Conservation (phyloP, 2,797 vertebrate genomes). For the Siniperca undulata region DNA sequence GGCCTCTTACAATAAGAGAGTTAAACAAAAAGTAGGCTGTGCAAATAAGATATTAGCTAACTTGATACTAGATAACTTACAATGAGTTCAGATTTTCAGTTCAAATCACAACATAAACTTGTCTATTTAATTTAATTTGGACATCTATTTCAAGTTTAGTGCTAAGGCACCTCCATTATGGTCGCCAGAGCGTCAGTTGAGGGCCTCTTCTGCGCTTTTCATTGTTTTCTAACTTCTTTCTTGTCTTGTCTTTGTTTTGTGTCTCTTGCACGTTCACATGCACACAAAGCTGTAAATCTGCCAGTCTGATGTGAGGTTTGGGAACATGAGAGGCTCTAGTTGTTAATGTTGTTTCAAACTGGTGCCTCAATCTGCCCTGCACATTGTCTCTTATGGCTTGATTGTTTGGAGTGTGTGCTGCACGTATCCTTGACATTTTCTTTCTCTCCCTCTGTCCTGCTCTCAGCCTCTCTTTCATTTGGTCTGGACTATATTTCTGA, state of each 20-base stretch:
- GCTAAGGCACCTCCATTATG: neutral
- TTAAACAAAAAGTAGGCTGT: neutral
- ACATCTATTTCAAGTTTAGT: neutral
- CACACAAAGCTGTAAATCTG: constrained; percentile 19
- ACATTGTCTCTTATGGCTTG: constrained; percentile 52
- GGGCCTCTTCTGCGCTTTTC: neutral
- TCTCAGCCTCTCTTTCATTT: constrained; percentile 51
- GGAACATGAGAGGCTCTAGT: neutral
- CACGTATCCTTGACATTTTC: constrained; percentile 71
- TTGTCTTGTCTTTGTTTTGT: neutral
- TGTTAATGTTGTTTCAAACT: constrained; percentile 24
- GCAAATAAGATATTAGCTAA: neutral
- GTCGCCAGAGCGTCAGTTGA: neutral
- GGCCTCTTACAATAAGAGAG: neutral
- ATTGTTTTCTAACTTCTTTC: neutral
- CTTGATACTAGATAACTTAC: neutral
- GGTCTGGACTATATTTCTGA: constrained; percentile 44
- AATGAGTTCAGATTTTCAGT: neutral
- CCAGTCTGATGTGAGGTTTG: constrained; percentile 10
- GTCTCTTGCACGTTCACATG: neutral
- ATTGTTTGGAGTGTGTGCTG: constrained; percentile 59
- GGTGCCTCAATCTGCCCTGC: constrained; percentile 21
- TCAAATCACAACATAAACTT: neutral
- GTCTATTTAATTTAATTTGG: neutral
- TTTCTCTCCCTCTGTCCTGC: constrained; percentile 31